These are phyloP conservation scores for Rhinolophus ferrumequinum DNA, from an alignment of 2,113 vertebrate genomes.

Conservation along the genomic window DNA sequence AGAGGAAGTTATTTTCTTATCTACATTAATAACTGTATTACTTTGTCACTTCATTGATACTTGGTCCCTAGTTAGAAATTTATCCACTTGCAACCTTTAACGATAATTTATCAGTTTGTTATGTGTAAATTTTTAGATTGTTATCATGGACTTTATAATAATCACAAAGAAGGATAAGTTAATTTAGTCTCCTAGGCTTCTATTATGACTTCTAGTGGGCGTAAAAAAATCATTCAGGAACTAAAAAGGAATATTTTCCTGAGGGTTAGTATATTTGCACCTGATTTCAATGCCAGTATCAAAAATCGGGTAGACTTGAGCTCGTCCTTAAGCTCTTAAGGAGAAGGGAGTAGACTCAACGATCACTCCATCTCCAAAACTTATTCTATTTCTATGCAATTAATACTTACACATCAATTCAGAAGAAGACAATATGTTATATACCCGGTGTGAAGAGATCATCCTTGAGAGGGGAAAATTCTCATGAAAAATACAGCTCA, in stretches of 20 bases:
- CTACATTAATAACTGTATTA: background rate
- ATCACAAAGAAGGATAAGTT: background rate
- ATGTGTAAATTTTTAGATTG: background rate
- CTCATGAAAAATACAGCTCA: background rate
- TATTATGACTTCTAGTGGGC: background rate
- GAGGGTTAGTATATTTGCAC: background rate
- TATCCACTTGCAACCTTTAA: background rate
- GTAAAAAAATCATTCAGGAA: background rate
- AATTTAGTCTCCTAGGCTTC: background rate
- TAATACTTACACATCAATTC: background rate
- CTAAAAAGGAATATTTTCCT: background rate
- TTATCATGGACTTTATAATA: background rate
- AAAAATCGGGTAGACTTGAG: background rate
- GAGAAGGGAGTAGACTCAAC: background rate
- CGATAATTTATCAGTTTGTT: background rate
- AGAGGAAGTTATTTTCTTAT: background rate
- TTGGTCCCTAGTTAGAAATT: background rate
- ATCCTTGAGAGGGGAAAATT: background rate
- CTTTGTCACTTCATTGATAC: background rate
- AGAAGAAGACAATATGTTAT: background rate
- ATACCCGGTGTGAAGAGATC: background rate
- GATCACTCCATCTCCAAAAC: background rate
- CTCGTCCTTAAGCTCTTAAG: background rate
- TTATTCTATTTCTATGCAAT: background rate
- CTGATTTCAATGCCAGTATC: background rate